Conservation (phyloP, 2,888 invertebrate genomes). For the Allygus modestus region DNA sequence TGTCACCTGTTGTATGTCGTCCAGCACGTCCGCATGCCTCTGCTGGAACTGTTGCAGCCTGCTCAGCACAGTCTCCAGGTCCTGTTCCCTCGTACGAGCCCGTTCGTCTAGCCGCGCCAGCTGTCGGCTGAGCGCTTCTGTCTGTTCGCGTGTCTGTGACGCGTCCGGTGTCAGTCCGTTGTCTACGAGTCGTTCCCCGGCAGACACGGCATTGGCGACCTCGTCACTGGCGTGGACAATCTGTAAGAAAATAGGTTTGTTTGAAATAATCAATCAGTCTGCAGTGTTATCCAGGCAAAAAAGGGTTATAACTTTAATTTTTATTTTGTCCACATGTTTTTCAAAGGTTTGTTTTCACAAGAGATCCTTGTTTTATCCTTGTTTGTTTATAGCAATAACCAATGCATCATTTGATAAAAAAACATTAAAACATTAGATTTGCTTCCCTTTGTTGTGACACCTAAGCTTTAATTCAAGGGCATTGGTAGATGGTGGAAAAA, state of each 20-base stretch:
- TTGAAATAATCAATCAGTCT: background rate
- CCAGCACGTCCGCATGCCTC: conserved; percentile 84
- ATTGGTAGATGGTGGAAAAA: too few species aligned
- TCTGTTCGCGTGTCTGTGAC: conserved; percentile 88
- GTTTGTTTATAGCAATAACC: too few species aligned
- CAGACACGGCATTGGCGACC: conserved; percentile 81
- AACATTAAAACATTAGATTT: too few species aligned
- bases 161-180: conserved; percentile 82
- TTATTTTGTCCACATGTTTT: too few species aligned
- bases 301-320: too few species aligned
- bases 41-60: conserved; percentile 92
- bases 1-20: conserved; percentile 86
- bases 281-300: conserved; percentile 12
- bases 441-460: too few species aligned
- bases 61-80: conserved; percentile 85
- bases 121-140: conserved; percentile 87
- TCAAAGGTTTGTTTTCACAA: too few species aligned
- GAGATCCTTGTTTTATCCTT: too few species aligned
- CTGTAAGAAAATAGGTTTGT: conserved; percentile 65
- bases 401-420: too few species aligned
- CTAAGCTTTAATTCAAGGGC: too few species aligned
- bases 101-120: conserved; percentile 89
- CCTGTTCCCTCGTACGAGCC: conserved; percentile 86
- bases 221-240: conserved; percentile 72
- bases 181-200: conserved; percentile 85